Base-by-base conservation (phyloP, 2,888 invertebrate species). In the Parthenolecanium corni region DNA sequence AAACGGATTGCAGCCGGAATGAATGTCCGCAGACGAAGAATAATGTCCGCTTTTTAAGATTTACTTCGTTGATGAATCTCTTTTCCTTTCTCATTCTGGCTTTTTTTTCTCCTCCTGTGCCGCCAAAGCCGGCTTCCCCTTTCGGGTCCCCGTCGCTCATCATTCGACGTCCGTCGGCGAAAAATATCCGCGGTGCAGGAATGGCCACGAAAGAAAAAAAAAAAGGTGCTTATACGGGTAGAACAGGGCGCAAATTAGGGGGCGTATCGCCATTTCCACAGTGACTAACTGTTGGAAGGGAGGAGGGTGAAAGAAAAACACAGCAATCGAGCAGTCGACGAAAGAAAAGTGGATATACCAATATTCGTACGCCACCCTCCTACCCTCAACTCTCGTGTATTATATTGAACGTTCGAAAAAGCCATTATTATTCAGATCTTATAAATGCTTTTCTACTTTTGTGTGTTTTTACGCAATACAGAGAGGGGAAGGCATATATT, bases 1-100 rank as follows among this genome's bases (percentile, higher is more conserved):
- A 53, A 53, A 53, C 52, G 52, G 52, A 53, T 53, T 53, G 52
- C 38, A 21, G 36, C 52, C 20, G 52, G 12, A 20, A 12, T 3
- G 52, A 20, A 23, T 9, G 21, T 25, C 20, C 36, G 38, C 20
- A 38, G 38, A 20, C 36, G 38, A 53, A 53, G 52, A 53, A 38
- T 53, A 53, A 53, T 53, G 52, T 53, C 20, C 36, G 52, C 52
- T 53, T 53, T 53, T 38, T 36, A 53, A 53, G 52, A 53, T 53
- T 53, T 53, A 53, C 38, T 38, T 25, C 31, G 47, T 53, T 53
- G 36, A 53, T 53, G 52, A 31, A 53, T 61, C 49, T 61, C 42
- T 25, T 40, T 6, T 42, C 53, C 21, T 20, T 64, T 31, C 16
- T 38, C 3, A 14, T 62, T 16, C n/a, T n/a, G n/a, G n/a, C 31